Evolutionary conservation across 2,113 vertebrate species (phyloP).

Genomic region (Apteryx mantelli): DNA sequence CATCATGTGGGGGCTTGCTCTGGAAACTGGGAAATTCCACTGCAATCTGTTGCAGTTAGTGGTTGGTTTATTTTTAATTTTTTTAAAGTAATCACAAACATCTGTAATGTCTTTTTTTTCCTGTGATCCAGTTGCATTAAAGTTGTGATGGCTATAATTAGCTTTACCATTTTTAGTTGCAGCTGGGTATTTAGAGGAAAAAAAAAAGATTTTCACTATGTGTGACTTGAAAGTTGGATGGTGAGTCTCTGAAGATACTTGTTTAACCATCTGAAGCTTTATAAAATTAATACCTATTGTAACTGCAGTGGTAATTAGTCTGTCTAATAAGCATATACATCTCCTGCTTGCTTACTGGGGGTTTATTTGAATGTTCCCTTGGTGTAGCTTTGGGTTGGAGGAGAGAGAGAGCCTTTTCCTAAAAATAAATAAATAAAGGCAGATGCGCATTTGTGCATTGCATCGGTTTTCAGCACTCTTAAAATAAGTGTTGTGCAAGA

Average conservation of each 20-base stretch:
- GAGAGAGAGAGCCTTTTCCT: background rate
- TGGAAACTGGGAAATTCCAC: background rate
- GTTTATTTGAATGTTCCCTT: background rate
- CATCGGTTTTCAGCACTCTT: conserved; percentile 14
- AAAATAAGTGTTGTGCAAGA: background rate
- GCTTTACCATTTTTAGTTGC: background rate
- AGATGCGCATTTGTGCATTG: background rate
- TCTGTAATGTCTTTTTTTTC: background rate
- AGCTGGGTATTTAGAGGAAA: background rate
- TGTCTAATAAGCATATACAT: background rate
- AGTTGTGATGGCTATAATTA: background rate
- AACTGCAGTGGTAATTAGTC: conserved; percentile 9
- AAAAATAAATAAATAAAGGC: background rate
- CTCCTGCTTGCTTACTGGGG: background rate
- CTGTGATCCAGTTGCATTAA: background rate
- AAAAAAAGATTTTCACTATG: background rate
- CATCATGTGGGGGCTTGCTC: background rate
- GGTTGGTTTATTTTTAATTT: background rate
- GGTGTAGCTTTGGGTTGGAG: background rate
- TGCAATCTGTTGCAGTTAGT: background rate
- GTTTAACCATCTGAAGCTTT: conserved; percentile 32
- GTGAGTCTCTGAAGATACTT: background rate
- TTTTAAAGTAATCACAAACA: background rate
- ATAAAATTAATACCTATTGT: background rate
- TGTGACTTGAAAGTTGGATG: background rate